Evolutionary conservation across 2,797 vertebrate species (phyloP).

Genomic region (Columba guinea): DNA sequence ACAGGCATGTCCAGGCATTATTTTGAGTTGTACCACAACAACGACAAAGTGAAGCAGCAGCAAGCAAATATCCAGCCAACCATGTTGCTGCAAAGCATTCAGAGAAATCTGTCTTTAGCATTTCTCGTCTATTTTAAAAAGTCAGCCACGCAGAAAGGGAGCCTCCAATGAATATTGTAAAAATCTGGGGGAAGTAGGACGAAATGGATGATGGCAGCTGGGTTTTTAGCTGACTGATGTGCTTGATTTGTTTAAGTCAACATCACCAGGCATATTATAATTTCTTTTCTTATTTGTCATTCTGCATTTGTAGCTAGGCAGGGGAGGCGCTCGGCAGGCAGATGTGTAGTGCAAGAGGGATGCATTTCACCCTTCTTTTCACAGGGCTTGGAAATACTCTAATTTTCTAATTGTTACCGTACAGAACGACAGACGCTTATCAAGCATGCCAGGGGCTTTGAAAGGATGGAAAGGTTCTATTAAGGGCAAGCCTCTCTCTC

Average conservation of each 20-base stretch:
- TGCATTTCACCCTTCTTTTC: background rate
- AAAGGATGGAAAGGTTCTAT: conserved; percentile 49
- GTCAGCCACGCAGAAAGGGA: conserved; percentile 8
- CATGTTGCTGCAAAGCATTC: background rate
- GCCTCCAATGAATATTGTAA: background rate
- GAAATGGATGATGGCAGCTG: background rate
- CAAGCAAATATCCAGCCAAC: background rate
- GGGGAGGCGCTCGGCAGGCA: background rate
- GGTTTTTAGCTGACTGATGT: conserved; percentile 20
- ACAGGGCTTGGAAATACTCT: conserved; percentile 13
- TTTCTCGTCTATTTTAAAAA: conserved; percentile 51
- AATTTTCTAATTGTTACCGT: conserved; percentile 34
- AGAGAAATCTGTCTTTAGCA: conserved; percentile 33
- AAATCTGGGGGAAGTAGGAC: conserved; percentile 26
- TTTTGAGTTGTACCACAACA: background rate
- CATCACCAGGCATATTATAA: conserved; percentile 17
- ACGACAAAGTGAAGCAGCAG: background rate
- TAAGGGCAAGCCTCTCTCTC: conserved; percentile 16
- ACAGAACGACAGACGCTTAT: conserved; percentile 19
- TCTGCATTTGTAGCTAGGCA: conserved; percentile 39
- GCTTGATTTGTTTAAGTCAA: conserved; percentile 49
- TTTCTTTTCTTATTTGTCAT: conserved; percentile 58
- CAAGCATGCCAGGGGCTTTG: conserved; percentile 30
- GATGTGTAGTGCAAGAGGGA: background rate
- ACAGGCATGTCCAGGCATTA: background rate